These are phyloP conservation scores for Sarcophaga peregrina DNA, from an alignment of 1,140 invertebrate species.

Conservation along the genomic window DNA sequence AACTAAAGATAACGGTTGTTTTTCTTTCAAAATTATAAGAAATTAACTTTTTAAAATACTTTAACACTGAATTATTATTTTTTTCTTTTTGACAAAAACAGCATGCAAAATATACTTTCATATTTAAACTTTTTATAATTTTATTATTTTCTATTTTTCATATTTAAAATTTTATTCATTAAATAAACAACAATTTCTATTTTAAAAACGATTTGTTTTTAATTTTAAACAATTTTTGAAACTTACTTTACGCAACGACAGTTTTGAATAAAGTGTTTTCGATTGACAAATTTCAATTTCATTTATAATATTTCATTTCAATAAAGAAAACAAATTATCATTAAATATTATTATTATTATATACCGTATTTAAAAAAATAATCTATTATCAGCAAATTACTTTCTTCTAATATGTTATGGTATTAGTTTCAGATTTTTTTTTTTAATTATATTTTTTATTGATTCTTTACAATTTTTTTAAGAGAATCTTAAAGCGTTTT, in stretches of 20 bases:
- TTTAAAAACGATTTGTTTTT: neutral
- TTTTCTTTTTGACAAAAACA: neutral
- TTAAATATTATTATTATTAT: neutral
- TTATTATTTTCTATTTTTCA: too few relatives aligned
- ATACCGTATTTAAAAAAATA: neutral
- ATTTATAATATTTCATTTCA: constrained; percentile 43
- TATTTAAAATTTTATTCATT: neutral
- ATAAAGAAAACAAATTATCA: neutral
- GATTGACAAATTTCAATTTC: constrained; percentile 37
- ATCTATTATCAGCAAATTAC: neutral
- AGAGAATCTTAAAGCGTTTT: too few relatives aligned
- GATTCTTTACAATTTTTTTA: neutral
- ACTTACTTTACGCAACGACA: constrained; percentile 36
- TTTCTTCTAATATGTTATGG: neutral
- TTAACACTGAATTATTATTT: neutral
- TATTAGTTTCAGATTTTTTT: neutral
- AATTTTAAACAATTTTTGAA: neutral
- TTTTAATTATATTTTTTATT: neutral
- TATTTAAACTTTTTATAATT: too few relatives aligned
- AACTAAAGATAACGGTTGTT: neutral
- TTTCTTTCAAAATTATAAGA: neutral
- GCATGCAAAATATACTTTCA: too few relatives aligned
- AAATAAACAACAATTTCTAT: neutral
- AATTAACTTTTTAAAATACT: neutral
- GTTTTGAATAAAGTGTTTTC: constrained; percentile 38